Conservation (phyloP, 1,140 invertebrate genomes). For the Ganaspis sp. region DNA sequence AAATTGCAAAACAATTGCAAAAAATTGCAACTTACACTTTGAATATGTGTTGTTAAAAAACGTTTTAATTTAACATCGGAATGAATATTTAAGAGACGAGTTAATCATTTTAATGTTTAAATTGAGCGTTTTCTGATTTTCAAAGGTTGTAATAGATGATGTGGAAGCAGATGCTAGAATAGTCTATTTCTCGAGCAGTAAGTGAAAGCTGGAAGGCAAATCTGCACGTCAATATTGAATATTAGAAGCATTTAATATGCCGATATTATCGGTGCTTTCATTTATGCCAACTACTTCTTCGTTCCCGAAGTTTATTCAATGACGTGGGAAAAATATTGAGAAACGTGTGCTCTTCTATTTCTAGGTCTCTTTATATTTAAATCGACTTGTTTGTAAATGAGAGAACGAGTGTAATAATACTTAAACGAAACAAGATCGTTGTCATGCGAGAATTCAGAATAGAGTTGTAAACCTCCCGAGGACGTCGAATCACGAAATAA, state of each 20-base stretch:
- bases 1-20: no score
- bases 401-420: not conserved
- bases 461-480: no score
- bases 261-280: not conserved
- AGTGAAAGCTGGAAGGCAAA: not conserved
- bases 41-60: no score
- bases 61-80: no score
- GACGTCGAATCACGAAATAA: no score
- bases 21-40: no score
- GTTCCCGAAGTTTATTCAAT: not conserved
- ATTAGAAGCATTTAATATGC: not conserved
- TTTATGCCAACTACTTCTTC: not conserved
- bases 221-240: not conserved
- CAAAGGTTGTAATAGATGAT: not conserved
- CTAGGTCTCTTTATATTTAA: not conserved
- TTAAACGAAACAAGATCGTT: not conserved
- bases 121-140: no score
- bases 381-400: not conserved
- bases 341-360: not conserved
- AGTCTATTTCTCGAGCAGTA: not conserved
- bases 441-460: not conserved
- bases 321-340: not conserved
- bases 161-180: not conserved
- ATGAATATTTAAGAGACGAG: no score
- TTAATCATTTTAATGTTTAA: no score